phyloP scores from a whole-genome alignment of 1,140 invertebrate species.

The Marisa cornuarietis region DNA sequence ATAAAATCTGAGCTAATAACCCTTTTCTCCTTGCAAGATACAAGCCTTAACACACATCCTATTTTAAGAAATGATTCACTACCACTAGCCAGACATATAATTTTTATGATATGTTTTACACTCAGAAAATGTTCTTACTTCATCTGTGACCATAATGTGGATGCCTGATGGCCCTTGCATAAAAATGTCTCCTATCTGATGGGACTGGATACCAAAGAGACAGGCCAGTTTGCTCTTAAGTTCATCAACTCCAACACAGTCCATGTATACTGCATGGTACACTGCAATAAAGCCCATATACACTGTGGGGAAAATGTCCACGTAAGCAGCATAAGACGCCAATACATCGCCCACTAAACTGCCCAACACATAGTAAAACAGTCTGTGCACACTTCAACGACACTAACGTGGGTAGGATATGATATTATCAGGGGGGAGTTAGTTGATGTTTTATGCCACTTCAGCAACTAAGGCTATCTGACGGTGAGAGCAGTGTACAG shows the following conservation, averaged over 20 bases:
- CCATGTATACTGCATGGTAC: slow-evolving; percentile 84
- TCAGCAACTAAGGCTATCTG: no score
- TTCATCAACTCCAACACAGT: slow-evolving; percentile 74
- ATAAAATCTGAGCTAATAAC: no score
- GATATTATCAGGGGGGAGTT: no score
- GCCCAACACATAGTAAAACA: no score
- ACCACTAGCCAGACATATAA: no score
- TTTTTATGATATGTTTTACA: background rate
- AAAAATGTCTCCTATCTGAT: slow-evolving; percentile 74
- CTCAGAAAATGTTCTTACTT: slow-evolving; percentile 66
- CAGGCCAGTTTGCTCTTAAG: slow-evolving; percentile 75
- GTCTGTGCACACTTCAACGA: no score
- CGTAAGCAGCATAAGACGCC: background rate
- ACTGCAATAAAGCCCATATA: slow-evolving; percentile 65
- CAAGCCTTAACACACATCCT: no score
- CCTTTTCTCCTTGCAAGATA: no score
- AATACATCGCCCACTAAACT: no score
- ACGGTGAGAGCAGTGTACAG: no score
- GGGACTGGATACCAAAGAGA: slow-evolving; percentile 70
- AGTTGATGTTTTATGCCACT: background rate
- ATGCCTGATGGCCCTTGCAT: slow-evolving; percentile 80
- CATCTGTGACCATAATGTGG: slow-evolving; percentile 79
- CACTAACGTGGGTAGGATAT: no score
- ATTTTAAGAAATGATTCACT: no score
- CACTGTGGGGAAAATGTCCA: background rate